phyloP scores from a whole-genome alignment of 2,797 vertebrate species.

The Sebastes itinus region DNA sequence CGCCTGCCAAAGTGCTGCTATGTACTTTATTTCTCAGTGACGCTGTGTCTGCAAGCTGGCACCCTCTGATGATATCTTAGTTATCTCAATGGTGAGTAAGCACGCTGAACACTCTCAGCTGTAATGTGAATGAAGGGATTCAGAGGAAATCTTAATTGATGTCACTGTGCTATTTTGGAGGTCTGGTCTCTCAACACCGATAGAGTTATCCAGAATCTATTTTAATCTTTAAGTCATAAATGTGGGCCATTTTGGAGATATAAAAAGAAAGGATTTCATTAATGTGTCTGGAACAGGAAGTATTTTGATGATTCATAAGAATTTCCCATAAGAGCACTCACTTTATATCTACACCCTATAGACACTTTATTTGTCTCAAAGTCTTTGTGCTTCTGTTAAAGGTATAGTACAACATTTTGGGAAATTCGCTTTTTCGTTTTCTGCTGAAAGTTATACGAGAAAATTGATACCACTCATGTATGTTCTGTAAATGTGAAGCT shows the following conservation, averaged over 20 bases:
- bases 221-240: neutral
- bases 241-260: neutral
- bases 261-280: neutral
- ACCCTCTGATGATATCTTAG: constrained; percentile 39
- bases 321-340: neutral
- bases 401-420: neutral
- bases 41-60: constrained; percentile 42
- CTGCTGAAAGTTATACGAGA: neutral
- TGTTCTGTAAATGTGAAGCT: neutral
- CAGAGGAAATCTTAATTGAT: constrained; percentile 3
- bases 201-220: neutral
- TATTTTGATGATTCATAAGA: neutral
- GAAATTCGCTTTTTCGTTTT: neutral
- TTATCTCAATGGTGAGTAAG: constrained; percentile 42
- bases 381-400: neutral
- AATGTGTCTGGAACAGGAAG: neutral
- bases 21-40: constrained; percentile 39
- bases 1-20: constrained; percentile 30
- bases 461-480: neutral
- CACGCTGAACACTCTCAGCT: constrained; percentile 2
- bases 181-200: neutral
- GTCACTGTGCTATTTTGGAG: neutral
- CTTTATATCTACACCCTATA: neutral
- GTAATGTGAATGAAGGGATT: constrained; percentile 22
- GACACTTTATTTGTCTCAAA: neutral